These are phyloP conservation scores for Etheostoma perlongum DNA, from an alignment of 2,797 vertebrate species.

Conservation along the genomic window DNA sequence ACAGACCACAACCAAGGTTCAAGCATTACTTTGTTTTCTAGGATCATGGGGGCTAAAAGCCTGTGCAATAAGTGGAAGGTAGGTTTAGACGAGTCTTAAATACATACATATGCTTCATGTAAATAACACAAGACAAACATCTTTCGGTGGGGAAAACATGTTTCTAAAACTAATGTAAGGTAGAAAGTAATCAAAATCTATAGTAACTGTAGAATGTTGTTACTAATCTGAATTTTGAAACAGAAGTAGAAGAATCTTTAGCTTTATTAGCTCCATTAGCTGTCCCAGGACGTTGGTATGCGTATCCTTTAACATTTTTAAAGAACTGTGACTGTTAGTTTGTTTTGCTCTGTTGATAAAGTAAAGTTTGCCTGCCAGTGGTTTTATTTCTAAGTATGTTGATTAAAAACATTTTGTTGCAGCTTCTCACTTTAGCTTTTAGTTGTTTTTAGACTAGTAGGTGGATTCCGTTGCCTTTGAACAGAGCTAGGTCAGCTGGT, in stretches of 20 bases:
- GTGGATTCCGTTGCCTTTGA: neutral
- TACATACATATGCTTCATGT: neutral
- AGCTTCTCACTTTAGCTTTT: neutral
- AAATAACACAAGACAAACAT: neutral
- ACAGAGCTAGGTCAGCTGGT: too few species aligned
- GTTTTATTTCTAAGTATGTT: neutral
- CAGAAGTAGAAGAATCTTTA: too few species aligned
- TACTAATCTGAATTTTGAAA: too few species aligned
- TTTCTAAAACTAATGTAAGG: neutral
- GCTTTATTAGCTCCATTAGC: neutral
- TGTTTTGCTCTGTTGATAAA: neutral
- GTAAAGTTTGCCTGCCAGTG: neutral
- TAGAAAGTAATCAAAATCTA: too few species aligned
- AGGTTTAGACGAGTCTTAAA: neutral
- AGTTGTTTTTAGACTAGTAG: neutral
- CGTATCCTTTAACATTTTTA: neutral
- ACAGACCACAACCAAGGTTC: conserved; percentile 10
- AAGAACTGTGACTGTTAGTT: too few species aligned
- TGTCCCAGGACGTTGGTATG: neutral
- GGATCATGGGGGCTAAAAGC: neutral
- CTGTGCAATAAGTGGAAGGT: too few species aligned
- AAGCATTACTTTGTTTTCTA: neutral
- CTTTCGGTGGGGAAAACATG: neutral
- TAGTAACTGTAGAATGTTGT: too few species aligned
- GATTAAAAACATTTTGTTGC: neutral